phyloP scores from a whole-genome alignment of 2,797 vertebrate genomes.

The Spinus olivaceus region DNA sequence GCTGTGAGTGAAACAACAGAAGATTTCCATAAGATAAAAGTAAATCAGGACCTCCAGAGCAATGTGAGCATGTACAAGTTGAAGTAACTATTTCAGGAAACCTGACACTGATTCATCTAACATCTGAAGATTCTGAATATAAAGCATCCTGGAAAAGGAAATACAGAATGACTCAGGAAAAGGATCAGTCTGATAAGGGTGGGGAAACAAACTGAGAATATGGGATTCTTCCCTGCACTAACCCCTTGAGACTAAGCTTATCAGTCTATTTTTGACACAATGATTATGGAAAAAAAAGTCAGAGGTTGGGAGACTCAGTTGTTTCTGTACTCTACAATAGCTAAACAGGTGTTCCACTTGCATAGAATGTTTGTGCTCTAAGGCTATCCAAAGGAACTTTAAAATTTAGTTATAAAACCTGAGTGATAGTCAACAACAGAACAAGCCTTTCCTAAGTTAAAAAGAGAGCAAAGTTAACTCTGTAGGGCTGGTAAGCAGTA shows the following conservation, averaged over 20 bases:
- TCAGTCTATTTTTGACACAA: slow-evolving; percentile 34
- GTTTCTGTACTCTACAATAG: neutral
- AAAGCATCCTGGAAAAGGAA: slow-evolving; percentile 38
- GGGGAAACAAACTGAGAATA: neutral
- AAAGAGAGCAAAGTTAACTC: neutral
- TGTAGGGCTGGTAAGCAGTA: neutral
- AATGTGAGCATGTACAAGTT: neutral
- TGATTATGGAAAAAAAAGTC: neutral
- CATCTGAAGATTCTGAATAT: neutral
- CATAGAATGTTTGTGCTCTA: neutral
- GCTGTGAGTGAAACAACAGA: neutral
- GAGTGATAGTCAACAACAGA: neutral
- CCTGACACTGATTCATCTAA: neutral
- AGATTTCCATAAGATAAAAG: neutral
- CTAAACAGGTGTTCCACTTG: neutral
- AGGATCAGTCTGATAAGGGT: neutral
- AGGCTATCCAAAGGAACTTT: neutral
- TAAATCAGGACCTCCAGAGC: neutral
- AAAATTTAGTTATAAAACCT: neutral
- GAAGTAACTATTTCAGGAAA: neutral
- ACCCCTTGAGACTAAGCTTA: neutral
- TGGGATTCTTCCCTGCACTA: neutral
- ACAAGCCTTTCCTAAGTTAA: neutral
- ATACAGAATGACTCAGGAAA: neutral
- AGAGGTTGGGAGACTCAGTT: neutral